Evolutionary conservation across 2,113 vertebrate species (phyloP).

Genomic region (Dendropsophus ebraccatus): DNA sequence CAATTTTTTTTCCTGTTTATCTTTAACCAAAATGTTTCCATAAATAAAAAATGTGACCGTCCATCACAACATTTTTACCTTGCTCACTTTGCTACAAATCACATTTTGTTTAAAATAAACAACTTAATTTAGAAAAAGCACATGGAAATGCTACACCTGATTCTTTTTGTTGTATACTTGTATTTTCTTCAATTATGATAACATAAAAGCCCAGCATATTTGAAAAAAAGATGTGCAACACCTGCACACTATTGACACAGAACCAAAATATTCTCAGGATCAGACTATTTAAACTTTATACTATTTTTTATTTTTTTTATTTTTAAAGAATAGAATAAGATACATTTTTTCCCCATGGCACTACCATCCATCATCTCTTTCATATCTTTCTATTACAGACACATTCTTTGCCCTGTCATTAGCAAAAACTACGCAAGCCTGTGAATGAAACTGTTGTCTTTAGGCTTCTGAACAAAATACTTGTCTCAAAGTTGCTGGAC

Average conservation of each 20-base stretch:
- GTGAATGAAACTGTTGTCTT: conserved; percentile 49
- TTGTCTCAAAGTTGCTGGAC: conserved; percentile 28
- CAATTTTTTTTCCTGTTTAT: not conserved
- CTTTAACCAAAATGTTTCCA: not conserved
- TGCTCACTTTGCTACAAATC: not conserved
- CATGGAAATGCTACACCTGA: not conserved
- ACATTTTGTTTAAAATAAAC: not conserved
- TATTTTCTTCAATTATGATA: not conserved
- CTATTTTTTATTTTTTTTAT: too few relatives aligned
- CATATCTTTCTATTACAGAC: conserved; percentile 27
- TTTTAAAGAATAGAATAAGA: conserved; percentile 1
- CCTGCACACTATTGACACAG: conserved; percentile 4
- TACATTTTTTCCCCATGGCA: conserved; percentile 22
- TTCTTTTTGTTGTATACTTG: not conserved
- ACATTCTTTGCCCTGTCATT: conserved; percentile 44
- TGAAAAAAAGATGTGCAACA: not conserved
- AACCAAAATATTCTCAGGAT: not conserved
- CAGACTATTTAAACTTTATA: not conserved
- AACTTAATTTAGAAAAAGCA: not conserved
- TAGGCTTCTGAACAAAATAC: conserved; percentile 27
- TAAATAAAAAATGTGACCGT: not conserved
- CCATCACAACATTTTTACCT: not conserved
- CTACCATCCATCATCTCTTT: conserved; percentile 45
- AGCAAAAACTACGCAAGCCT: conserved; percentile 16
- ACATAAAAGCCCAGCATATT: not conserved